Conservation (phyloP, 2,113 vertebrate genomes). For the Pungitius pungitius region DNA sequence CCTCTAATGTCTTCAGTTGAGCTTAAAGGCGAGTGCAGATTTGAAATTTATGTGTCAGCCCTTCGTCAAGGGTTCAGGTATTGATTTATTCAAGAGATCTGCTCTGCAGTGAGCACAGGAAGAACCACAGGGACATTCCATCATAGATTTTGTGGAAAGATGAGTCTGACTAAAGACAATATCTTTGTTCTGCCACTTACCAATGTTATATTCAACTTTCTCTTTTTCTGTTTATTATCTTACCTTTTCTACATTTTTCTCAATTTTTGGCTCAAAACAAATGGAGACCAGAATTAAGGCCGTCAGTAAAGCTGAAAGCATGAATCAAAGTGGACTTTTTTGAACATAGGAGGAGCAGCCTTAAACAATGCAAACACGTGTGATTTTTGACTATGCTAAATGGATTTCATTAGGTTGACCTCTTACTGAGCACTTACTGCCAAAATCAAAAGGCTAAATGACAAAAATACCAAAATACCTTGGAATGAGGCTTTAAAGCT, state of each 20-base stretch:
- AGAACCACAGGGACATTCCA: not conserved
- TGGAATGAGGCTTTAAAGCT: not conserved
- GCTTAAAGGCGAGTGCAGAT: conserved; percentile 10
- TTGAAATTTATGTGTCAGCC: conserved; percentile 28
- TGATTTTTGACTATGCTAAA: not conserved
- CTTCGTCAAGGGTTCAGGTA: conserved; percentile 35
- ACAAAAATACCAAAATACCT: not conserved
- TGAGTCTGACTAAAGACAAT: conserved; percentile 2
- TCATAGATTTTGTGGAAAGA: conserved; percentile 7
- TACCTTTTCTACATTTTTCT: conserved; percentile 1
- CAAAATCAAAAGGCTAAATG: not conserved
- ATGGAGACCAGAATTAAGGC: not conserved
- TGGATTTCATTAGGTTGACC: not conserved
- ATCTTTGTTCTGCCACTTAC: not conserved
- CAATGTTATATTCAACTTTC: not conserved
- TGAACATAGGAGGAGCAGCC: not conserved
- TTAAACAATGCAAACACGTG: not conserved
- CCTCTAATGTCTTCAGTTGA: conserved; percentile 18
- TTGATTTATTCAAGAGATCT: conserved; percentile 53
- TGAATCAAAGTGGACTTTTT: not conserved
- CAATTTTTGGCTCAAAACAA: conserved; percentile 12
- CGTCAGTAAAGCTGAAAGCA: not conserved
- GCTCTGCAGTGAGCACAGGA: conserved; percentile 24
- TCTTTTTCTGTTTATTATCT: not conserved
- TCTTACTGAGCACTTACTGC: not conserved